These are phyloP conservation scores for Cantharis flavilabris DNA, from an alignment of 2,888 invertebrate species.

Conservation along the genomic window DNA sequence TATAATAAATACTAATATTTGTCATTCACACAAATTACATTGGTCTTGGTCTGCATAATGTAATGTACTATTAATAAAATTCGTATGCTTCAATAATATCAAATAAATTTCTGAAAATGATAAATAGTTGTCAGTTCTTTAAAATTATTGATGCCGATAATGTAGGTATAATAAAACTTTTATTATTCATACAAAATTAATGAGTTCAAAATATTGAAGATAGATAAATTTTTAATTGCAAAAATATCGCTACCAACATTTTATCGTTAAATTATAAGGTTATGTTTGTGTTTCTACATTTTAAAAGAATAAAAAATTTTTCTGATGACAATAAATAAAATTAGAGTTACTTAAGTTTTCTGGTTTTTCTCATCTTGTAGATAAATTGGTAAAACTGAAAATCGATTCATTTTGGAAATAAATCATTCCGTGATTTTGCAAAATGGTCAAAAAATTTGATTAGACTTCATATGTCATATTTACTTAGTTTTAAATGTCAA, in stretches of 20 bases:
- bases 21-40: background rate
- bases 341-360: too few relatives aligned
- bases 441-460: too few relatives aligned
- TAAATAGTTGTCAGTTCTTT: background rate
- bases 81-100: background rate
- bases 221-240: background rate
- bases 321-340: too few relatives aligned
- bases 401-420: too few relatives aligned
- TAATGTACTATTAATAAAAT: background rate
- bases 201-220: background rate
- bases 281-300: too few relatives aligned
- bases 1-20: background rate
- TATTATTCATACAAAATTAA: background rate
- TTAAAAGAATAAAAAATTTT: too few relatives aligned
- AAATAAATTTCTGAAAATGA: background rate
- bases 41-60: background rate
- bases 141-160: background rate
- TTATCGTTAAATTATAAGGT: too few relatives aligned
- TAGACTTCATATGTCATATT: too few relatives aligned
- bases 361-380: too few relatives aligned
- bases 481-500: too few relatives aligned
- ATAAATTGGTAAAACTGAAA: too few relatives aligned
- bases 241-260: background rate
- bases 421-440: too few relatives aligned
- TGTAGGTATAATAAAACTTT: background rate